phyloP scores from a whole-genome alignment of 1,140 invertebrate genomes.

The Temnothorax nylanderi region DNA sequence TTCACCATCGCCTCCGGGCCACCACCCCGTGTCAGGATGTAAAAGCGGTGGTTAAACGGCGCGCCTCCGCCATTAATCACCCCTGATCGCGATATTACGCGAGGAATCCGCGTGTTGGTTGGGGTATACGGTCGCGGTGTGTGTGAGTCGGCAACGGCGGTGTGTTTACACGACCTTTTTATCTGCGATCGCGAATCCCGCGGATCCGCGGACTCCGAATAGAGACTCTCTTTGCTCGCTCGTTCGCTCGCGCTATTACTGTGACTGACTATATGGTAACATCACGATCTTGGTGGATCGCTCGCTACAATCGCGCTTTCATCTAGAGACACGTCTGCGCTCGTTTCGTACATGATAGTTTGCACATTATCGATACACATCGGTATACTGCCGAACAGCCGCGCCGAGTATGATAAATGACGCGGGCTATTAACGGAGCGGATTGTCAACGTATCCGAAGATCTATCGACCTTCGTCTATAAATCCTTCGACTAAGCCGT shows the following conservation, averaged over 20 bases:
- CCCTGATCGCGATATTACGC: conserved; percentile 58
- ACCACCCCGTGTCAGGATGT: conserved; percentile 45
- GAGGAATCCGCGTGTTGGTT: conserved; percentile 35
- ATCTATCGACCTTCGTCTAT: conserved; percentile 10
- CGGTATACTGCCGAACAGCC: neutral
- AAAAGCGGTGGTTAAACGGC: conserved; percentile 59
- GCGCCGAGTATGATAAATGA: conserved; percentile 1
- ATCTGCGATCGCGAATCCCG: conserved; percentile 29
- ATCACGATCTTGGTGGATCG: neutral
- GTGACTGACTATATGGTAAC: neutral
- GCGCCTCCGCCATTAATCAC: conserved; percentile 59
- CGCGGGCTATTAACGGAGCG: neutral
- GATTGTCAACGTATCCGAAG: conserved; percentile 3
- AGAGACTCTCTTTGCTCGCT: neutral
- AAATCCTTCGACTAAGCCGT: neutral
- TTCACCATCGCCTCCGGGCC: neutral
- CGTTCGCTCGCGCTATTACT: neutral
- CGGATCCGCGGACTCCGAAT: conserved; percentile 9
- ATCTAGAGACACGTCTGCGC: too few species aligned
- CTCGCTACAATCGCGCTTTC: neutral
- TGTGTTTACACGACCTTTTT: conserved; percentile 43
- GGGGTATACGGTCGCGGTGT: neutral
- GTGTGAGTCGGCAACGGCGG: neutral
- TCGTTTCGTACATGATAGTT: neutral
- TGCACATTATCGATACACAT: neutral